These are phyloP conservation scores for Vultur gryphus DNA, from an alignment of 2,797 vertebrate genomes.

Conservation along the genomic window DNA sequence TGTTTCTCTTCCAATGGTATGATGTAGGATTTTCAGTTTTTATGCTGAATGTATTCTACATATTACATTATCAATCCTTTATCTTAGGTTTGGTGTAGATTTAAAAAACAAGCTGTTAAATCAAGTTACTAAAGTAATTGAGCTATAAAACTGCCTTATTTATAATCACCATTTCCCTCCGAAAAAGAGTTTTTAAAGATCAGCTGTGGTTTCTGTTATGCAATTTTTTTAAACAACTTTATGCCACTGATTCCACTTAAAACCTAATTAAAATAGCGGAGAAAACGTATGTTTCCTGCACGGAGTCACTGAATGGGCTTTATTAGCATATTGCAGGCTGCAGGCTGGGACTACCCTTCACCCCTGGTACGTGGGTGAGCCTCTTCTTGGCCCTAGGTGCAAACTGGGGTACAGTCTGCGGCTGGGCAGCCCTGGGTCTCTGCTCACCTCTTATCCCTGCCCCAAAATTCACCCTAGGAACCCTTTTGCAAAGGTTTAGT, in stretches of 20 bases:
- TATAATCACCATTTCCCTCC: constrained; percentile 52
- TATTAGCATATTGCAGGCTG: not conserved
- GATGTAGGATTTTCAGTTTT: constrained; percentile 69
- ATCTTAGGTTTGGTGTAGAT: constrained; percentile 66
- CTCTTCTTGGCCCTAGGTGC: not conserved
- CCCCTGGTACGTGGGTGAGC: not conserved
- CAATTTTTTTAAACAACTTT: constrained; percentile 43
- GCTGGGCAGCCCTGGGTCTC: not conserved
- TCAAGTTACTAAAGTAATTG: constrained; percentile 74
- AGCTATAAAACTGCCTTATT: constrained; percentile 70
- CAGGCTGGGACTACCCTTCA: not conserved
- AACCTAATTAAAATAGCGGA: constrained; percentile 31
- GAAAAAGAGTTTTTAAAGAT: constrained; percentile 66
- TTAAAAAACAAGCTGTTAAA: constrained; percentile 73
- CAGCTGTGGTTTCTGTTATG: constrained; percentile 45
- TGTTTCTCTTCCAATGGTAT: constrained; percentile 60
- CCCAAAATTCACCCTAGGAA: not conserved
- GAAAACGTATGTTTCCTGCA: not conserved
- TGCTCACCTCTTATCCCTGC: not conserved
- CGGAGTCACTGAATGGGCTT: not conserved
- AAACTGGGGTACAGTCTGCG: not conserved
- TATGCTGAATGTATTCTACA: constrained; percentile 69
- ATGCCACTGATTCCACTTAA: not conserved
- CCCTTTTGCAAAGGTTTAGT: not conserved
- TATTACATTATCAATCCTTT: constrained; percentile 72